phyloP scores from a whole-genome alignment of 2,113 vertebrate species.

The Ginglymostoma cirratum region DNA sequence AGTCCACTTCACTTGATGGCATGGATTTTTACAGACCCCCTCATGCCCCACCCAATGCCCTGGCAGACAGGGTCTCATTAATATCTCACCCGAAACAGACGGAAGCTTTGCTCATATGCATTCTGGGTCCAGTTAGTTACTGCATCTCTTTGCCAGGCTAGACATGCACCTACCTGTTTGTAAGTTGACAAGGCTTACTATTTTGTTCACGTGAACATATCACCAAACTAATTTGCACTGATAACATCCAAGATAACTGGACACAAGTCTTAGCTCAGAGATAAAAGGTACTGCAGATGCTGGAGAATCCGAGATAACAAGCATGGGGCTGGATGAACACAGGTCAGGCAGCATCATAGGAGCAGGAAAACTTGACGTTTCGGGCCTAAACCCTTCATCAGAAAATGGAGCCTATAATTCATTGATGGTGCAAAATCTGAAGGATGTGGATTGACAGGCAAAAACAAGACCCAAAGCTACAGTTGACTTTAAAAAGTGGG shows the following conservation, averaged over 20 bases:
- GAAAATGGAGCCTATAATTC: background rate
- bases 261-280: background rate
- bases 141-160: background rate
- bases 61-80: background rate
- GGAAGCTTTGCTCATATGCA: background rate
- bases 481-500: background rate
- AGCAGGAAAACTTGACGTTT: no score
- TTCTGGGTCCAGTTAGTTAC: background rate
- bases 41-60: background rate
- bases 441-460: background rate
- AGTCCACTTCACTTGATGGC: background rate
- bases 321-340: no score
- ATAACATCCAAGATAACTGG: background rate
- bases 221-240: background rate
- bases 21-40: background rate
- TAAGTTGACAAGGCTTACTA: background rate
- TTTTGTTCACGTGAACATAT: background rate
- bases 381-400: no score
- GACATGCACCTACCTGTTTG: background rate
- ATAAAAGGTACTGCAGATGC: no score
- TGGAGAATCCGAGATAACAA: no score
- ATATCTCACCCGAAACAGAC: background rate
- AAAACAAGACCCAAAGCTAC: background rate
- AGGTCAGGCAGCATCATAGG: no score
- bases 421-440: no score